These are phyloP conservation scores for Tetramorium bicarinatum DNA, from an alignment of 2,888 invertebrate species.

Conservation along the genomic window DNA sequence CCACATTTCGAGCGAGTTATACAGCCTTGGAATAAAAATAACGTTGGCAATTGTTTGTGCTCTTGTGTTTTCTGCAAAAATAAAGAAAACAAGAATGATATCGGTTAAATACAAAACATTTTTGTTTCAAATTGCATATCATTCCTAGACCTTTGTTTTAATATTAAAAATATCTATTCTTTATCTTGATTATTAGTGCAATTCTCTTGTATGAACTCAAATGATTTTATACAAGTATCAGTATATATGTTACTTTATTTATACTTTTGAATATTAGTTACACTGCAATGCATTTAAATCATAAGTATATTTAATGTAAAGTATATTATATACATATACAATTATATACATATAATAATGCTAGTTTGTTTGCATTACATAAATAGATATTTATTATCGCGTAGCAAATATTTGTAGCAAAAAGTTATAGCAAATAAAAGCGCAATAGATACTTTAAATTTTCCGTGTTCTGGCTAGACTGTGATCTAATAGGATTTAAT, in stretches of 20 bases:
- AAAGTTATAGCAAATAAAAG: background rate
- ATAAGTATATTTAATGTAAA: slow-evolving; percentile 3
- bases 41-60: slow-evolving; percentile 44
- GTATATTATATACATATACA: too few species aligned
- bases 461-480: background rate
- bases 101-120: background rate
- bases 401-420: too few species aligned
- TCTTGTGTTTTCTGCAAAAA: background rate
- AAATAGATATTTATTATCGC: background rate
- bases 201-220: background rate
- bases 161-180: background rate
- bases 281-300: background rate
- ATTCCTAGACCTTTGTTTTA: background rate
- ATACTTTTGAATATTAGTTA: background rate
- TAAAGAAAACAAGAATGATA: slow-evolving; percentile 12
- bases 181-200: background rate
- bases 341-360: too few species aligned
- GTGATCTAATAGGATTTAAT: too few species aligned
- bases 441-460: background rate
- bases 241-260: background rate
- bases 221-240: background rate
- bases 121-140: slow-evolving; percentile 19
- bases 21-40: slow-evolving; percentile 45
- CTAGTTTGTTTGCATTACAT: background rate
- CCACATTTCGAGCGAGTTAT: slow-evolving; percentile 30